phyloP scores from a whole-genome alignment of 2,888 invertebrate genomes.

The Saturnia japonica region DNA sequence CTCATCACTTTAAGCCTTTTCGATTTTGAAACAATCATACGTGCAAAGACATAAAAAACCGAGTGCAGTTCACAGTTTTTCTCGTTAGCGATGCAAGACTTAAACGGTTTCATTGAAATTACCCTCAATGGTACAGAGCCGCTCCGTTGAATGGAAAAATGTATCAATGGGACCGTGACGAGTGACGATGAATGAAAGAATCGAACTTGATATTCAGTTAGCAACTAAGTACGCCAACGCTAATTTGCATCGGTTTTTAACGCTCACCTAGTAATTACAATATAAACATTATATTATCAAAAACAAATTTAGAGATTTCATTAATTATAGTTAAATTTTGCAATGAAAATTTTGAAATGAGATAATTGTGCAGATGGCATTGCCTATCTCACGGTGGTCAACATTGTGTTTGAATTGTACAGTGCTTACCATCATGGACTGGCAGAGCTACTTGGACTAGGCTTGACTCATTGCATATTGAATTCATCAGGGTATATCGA shows the following conservation, averaged over 20 bases:
- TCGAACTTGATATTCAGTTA: conserved; percentile 44
- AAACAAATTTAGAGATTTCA: neutral
- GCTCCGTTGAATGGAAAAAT: conserved; percentile 43
- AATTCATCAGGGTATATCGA: too few relatives aligned
- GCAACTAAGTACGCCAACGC: conserved; percentile 34
- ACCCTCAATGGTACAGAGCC: conserved; percentile 7
- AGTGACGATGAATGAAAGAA: conserved; percentile 50
- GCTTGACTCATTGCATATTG: too few relatives aligned
- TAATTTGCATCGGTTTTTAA: conserved; percentile 38
- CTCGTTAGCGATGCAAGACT: neutral
- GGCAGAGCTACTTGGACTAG: too few relatives aligned
- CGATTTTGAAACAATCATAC: neutral
- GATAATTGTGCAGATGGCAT: too few relatives aligned
- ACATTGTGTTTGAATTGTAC: too few relatives aligned
- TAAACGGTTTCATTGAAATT: conserved; percentile 5
- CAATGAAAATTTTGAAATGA: too few relatives aligned
- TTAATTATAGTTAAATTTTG: neutral
- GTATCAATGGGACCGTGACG: conserved; percentile 49
- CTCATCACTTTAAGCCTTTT: neutral
- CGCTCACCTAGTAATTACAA: conserved; percentile 28
- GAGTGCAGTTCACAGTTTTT: too few relatives aligned
- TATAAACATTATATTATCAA: conserved; percentile 11
- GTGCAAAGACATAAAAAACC: neutral
- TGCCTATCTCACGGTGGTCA: too few relatives aligned
- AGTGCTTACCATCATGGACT: too few relatives aligned